These are phyloP conservation scores for Plemyria rubiginata DNA, from an alignment of 2,888 invertebrate genomes.

Conservation along the genomic window DNA sequence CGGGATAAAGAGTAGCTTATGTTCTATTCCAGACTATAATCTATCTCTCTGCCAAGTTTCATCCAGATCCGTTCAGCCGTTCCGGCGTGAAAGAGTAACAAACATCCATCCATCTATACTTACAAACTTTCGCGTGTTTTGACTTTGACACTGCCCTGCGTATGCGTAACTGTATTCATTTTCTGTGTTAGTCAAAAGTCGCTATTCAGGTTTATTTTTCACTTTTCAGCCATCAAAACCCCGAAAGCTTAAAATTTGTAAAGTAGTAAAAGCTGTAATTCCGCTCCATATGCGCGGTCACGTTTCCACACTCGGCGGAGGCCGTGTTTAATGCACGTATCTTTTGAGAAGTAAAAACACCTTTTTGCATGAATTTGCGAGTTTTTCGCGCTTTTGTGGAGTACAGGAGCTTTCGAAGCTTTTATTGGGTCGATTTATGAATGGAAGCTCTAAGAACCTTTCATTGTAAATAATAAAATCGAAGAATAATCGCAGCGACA, in stretches of 20 bases:
- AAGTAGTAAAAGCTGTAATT: slow-evolving; percentile 52
- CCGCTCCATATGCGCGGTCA: slow-evolving; percentile 54
- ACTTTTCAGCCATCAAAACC: slow-evolving; percentile 5
- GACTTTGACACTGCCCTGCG: too few relatives aligned
- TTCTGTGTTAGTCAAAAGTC: too few relatives aligned
- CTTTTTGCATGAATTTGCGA: slow-evolving; percentile 35
- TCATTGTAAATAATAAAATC: slow-evolving; percentile 3
- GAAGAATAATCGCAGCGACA: neutral
- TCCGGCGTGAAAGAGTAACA: too few relatives aligned
- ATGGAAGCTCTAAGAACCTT: slow-evolving; percentile 7
- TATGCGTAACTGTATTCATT: too few relatives aligned
- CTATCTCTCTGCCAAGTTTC: too few relatives aligned
- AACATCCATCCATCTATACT: too few relatives aligned
- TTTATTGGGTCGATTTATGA: slow-evolving; percentile 22
- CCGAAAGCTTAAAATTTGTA: slow-evolving; percentile 36
- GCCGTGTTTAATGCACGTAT: slow-evolving; percentile 37
- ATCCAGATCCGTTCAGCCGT: too few relatives aligned
- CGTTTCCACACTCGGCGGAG: slow-evolving; percentile 52
- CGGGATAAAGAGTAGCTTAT: too few relatives aligned
- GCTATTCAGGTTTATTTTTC: neutral
- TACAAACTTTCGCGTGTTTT: too few relatives aligned
- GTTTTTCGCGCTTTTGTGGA: slow-evolving; percentile 27
- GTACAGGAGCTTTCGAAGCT: slow-evolving; percentile 5
- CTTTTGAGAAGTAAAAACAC: slow-evolving; percentile 49
- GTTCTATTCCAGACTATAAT: too few relatives aligned